phyloP scores from a whole-genome alignment of 2,797 vertebrate species.

The Eupleurogrammus muticus region DNA sequence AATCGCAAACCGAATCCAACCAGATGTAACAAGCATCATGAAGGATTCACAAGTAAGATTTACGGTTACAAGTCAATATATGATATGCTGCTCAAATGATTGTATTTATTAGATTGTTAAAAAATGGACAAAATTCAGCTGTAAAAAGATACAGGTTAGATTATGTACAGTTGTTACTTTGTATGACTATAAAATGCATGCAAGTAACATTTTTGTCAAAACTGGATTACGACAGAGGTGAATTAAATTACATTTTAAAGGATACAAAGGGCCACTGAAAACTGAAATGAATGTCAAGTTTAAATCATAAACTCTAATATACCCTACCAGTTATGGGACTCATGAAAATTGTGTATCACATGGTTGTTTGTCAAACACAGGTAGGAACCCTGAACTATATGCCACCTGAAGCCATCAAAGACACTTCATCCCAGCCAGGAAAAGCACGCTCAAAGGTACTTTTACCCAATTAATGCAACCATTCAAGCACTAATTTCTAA shows the following conservation, averaged over 20 bases:
- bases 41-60: slow-evolving; percentile 93
- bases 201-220: background rate
- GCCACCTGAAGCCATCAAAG: slow-evolving; percentile 97
- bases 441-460: slow-evolving; percentile 92
- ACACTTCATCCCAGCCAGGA: slow-evolving; percentile 90
- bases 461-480: background rate
- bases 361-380: slow-evolving; percentile 74
- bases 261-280: background rate
- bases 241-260: too few species aligned
- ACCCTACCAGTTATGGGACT: too few species aligned
- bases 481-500: background rate
- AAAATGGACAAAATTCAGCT: background rate
- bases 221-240: background rate
- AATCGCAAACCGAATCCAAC: slow-evolving; percentile 97
- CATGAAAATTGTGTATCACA: background rate
- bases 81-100: background rate
- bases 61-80: background rate
- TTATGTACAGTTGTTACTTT: background rate
- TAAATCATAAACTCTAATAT: background rate
- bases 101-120: background rate
- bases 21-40: slow-evolving; percentile 97
- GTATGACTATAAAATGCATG: background rate
- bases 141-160: background rate
- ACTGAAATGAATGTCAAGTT: too few species aligned
- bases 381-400: slow-evolving; percentile 98